Percentiles rank a stretch among this genome's conserved stretches.
Conservation (phyloP, 2,113 vertebrate genomes). For the Rattus norvegicus region GRCr8 NC_086033.1:83826001-83826500, state of each 20-base stretch:
- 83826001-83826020: background rate
- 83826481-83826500: background rate
- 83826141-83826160: background rate
- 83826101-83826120: background rate
- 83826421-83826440: background rate
- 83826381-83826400: background rate
- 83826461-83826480: background rate
- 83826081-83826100: background rate
- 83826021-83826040: background rate
- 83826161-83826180: background rate
- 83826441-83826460: background rate
- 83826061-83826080: background rate
- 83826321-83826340: background rate
- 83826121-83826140: no score
- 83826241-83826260: no score
- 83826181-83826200: background rate
- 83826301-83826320: background rate
- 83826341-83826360: background rate
- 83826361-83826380: background rate
- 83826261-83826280: background rate
- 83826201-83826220: background rate
- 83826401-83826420: background rate
- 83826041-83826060: background rate
- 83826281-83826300: background rate
- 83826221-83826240: background rate